phyloP scores from a whole-genome alignment of 2,888 invertebrate species.

The Dasysyrphus albostriatus region DNA sequence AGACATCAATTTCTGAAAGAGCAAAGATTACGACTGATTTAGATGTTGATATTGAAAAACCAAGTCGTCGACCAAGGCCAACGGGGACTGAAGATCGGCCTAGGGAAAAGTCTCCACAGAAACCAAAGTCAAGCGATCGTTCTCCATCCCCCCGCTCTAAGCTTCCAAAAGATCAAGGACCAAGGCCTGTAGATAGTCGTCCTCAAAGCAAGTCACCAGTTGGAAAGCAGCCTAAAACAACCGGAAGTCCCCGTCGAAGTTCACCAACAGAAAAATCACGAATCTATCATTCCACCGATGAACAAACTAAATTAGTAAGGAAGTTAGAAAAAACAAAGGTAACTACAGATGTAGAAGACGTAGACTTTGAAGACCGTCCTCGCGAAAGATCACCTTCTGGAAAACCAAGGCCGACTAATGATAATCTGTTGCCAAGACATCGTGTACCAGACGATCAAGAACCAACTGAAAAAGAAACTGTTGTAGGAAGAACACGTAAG shows the following conservation, averaged over 20 bases:
- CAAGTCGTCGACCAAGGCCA: constrained; percentile 25
- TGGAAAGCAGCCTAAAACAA: constrained; percentile 16
- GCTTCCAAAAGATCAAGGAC: constrained; percentile 23
- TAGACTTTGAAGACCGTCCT: background rate
- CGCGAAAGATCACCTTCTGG: constrained; percentile 14
- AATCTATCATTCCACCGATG: background rate
- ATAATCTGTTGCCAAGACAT: background rate
- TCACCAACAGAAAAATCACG: constrained; percentile 43
- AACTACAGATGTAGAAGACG: background rate
- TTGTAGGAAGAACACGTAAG: constrained; percentile 17
- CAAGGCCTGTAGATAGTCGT: background rate
- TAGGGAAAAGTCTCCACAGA: constrained; percentile 35
- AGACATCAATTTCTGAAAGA: background rate
- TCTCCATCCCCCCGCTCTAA: constrained; percentile 51
- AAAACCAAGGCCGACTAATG: background rate
- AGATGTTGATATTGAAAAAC: constrained; percentile 12
- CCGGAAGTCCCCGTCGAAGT: background rate
- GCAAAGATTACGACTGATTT: constrained; percentile 14
- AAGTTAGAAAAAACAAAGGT: background rate
- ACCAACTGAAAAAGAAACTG: background rate
- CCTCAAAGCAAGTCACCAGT: constrained; percentile 26
- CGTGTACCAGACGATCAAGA: background rate
- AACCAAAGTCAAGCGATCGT: constrained; percentile 38
- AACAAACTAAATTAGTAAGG: background rate
- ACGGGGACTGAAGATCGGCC: constrained; percentile 25